Evolutionary conservation across 2,888 invertebrate species (phyloP).

Genomic region (Eristalis arbustorum): DNA sequence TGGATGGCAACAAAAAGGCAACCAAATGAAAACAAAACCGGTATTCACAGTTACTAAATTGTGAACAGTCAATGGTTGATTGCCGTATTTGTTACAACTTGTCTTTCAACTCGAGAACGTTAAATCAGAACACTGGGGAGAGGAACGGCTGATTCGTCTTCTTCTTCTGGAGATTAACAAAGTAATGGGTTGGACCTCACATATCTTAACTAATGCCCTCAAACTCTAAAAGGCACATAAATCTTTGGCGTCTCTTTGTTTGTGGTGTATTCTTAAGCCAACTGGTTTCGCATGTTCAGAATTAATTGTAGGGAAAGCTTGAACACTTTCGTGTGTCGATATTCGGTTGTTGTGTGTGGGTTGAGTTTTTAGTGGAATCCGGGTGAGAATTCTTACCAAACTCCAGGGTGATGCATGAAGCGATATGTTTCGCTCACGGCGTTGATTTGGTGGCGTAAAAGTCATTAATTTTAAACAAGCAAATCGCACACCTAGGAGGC

Average conservation of each 20-base stretch:
- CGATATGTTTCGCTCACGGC: background rate
- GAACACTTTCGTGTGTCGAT: background rate
- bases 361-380: background rate
- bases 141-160: background rate
- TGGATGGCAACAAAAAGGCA: background rate
- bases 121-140: background rate
- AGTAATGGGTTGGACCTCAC: background rate
- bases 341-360: background rate
- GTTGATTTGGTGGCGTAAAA: background rate
- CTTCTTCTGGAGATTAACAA: background rate
- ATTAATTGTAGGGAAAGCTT: background rate
- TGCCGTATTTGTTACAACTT: background rate
- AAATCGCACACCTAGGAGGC: too few relatives aligned
- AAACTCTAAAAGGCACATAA: background rate
- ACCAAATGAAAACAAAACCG: background rate
- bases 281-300: background rate
- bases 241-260: background rate
- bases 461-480: background rate
- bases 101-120: background rate
- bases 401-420: background rate
- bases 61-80: background rate
- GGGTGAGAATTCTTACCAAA: background rate
- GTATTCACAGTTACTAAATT: background rate
- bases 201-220: background rate
- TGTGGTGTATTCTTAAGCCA: background rate